phyloP scores from a whole-genome alignment of 2,113 vertebrate species.

The Haemorhous mexicanus region DNA sequence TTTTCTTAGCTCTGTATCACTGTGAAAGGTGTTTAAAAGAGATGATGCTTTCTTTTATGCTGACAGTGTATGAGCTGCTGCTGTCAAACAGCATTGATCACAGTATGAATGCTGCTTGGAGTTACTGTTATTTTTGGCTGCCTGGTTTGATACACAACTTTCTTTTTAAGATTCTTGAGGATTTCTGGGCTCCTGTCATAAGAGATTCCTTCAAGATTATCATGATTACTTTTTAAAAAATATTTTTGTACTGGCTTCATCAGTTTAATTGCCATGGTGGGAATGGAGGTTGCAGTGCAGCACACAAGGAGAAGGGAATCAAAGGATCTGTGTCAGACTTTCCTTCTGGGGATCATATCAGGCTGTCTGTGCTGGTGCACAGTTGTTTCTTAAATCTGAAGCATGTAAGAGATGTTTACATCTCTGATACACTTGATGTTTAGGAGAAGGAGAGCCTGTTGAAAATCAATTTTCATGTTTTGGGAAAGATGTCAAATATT shows the following conservation, averaged over 20 bases:
- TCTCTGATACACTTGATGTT: background rate
- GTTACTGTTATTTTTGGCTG: background rate
- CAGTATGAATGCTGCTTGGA: background rate
- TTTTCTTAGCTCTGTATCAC: background rate
- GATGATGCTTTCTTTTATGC: background rate
- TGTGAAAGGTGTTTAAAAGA: background rate
- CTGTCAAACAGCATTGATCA: background rate
- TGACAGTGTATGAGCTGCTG: background rate
- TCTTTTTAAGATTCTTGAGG: background rate
- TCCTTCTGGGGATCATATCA: background rate
- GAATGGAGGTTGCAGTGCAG: background rate
- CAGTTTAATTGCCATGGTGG: background rate
- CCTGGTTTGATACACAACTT: background rate
- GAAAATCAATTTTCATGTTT: background rate
- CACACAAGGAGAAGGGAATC: background rate
- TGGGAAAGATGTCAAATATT: background rate
- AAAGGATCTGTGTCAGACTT: background rate
- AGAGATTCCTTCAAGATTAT: background rate
- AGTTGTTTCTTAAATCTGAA: background rate
- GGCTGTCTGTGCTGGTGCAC: background rate
- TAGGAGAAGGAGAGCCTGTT: background rate
- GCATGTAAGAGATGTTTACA: rapidly evolving
- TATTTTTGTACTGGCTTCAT: background rate
- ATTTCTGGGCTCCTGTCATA: background rate
- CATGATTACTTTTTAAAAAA: background rate